These are phyloP conservation scores for Tychaedon coryphoeus DNA, from an alignment of 2,113 vertebrate species.

Conservation along the genomic window DNA sequence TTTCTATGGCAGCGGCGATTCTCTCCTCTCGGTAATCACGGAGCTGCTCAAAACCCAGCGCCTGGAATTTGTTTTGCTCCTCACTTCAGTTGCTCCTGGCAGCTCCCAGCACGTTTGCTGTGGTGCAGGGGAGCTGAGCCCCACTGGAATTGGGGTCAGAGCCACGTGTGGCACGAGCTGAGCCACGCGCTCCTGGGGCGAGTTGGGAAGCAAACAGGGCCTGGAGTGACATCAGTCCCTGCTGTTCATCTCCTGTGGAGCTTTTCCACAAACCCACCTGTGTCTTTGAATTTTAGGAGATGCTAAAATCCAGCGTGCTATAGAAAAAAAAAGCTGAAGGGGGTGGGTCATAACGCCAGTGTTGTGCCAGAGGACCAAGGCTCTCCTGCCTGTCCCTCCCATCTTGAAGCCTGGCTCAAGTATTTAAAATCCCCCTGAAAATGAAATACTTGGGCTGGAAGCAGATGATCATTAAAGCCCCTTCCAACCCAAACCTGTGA, in stretches of 20 bases:
- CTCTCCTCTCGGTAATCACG: neutral
- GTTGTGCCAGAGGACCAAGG: neutral
- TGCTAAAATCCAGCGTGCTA: neutral
- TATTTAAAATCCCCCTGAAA: neutral
- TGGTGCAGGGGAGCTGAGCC: neutral
- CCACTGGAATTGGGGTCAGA: neutral
- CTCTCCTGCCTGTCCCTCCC: neutral
- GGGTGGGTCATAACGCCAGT: neutral
- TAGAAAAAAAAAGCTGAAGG: neutral
- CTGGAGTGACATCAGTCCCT: fast-evolving
- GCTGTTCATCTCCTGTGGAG: neutral
- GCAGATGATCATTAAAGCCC: neutral
- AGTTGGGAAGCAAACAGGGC: neutral
- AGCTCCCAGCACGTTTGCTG: neutral
- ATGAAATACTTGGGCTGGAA: neutral
- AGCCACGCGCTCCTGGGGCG: fast-evolving
- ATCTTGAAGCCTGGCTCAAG: neutral
- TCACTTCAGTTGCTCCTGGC: neutral
- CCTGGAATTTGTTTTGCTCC: neutral
- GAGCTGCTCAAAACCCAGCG: fast-evolving
- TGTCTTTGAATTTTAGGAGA: neutral
- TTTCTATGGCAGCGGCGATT: slow-evolving; percentile 53
- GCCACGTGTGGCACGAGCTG: fast-evolving
- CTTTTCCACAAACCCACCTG: neutral
- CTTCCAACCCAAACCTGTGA: neutral